Conservation (phyloP, 2,797 vertebrate species). For the Gallinago nigripennis region DNA sequence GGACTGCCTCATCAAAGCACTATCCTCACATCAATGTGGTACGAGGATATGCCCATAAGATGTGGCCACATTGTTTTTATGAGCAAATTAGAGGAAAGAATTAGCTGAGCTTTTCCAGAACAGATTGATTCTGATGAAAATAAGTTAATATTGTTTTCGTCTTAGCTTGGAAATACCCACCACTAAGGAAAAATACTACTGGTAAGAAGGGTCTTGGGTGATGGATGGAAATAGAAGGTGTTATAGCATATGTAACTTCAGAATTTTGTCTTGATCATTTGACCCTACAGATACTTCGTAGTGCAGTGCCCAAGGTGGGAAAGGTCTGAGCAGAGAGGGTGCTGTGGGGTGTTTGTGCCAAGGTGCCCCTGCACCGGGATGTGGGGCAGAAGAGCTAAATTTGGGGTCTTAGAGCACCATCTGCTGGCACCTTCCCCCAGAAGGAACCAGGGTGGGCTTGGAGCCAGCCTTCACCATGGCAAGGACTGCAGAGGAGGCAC, state of each 20-base stretch:
- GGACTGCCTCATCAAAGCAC: background rate
- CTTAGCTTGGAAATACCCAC: background rate
- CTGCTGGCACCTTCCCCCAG: slow-evolving; percentile 27
- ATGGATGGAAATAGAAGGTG: background rate
- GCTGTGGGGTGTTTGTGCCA: background rate
- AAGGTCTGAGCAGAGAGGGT: background rate
- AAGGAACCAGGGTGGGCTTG: accelerated
- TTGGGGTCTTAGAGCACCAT: slow-evolving; percentile 52
- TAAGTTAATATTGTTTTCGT: background rate
- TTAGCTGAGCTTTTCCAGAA: background rate
- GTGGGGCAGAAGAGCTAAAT: background rate
- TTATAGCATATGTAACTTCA: background rate
- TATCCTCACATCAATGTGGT: background rate
- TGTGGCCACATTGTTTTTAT: background rate
- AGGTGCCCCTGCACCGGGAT: background rate
- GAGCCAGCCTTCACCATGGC: background rate
- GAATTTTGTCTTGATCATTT: background rate
- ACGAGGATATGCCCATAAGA: background rate
- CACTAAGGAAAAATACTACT: background rate
- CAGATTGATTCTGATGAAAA: background rate
- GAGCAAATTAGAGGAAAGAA: background rate
- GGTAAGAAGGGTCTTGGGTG: background rate
- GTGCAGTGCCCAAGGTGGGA: background rate
- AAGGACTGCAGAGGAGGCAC: background rate
- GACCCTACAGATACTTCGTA: background rate